Base-by-base conservation (phyloP, 2,113 vertebrate species). In the Spea multiplicata region DNA sequence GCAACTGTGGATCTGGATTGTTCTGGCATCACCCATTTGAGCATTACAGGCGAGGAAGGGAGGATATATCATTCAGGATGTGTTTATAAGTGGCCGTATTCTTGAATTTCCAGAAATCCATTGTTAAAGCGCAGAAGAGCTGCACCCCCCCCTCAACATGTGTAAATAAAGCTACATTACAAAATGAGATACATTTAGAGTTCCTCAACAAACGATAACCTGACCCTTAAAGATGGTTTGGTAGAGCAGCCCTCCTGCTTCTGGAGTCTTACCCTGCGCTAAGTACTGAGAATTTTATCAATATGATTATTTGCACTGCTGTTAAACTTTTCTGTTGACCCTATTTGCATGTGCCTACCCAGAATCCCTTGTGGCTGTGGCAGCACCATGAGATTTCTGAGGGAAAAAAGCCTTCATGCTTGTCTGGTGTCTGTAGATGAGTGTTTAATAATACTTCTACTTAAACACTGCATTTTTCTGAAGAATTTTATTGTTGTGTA, bases 41-140 rank as follows among this genome's bases (percentile, higher is more conserved):
- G 44, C 50, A 44, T 45, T 59, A 47, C n/a, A 16, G 49, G n/a
- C n/a, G 49, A 76, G 75, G 75, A 76, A 76, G 75, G 75, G 66
- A 77, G 75, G 75, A 10, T 8, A 14, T 17, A 59, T 30, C n/a
- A 5, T 50, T 69, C 75, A 48, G 75, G 75, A 76, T 61, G 69
- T 61, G 50, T 76, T 16, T 59, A 48, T 53, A 16, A 17, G 49
- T 9, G 45, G 52, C 66, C 16, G 4, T 3, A 5, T 8, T 68
- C 47, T 5, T 5, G 30, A 30, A 30, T 68, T 68, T 76, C 50
- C 73, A 48, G 45, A 69, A 44, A 47, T 12, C 45, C 46, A 70
- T 77, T 77, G 75, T 77, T 77, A 57, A 4, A 13, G 1, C 30
- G 10, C 8, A 52, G 47, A 8, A 49, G 44, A 13, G 55, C 66